phyloP scores from a whole-genome alignment of 2,888 invertebrate species.

The Psylliodes chrysocephalus region DNA sequence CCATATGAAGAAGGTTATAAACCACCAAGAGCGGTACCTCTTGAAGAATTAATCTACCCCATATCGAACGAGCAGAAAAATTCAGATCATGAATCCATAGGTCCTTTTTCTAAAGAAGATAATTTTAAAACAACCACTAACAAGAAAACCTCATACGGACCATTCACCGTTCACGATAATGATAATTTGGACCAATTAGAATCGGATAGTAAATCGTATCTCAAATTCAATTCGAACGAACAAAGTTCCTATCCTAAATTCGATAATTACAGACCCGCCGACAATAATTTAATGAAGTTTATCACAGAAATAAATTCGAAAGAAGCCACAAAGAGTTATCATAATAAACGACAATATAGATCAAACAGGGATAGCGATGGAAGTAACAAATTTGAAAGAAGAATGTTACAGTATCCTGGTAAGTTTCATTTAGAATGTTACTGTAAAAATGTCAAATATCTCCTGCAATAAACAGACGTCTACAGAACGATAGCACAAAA shows the following conservation, averaged over 20 bases:
- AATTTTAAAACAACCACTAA: slow-evolving; percentile 65
- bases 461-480: too few species aligned
- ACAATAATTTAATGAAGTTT: slow-evolving; percentile 72
- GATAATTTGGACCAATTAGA: slow-evolving; percentile 42
- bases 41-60: slow-evolving; percentile 65
- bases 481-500: too few species aligned
- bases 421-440: too few species aligned
- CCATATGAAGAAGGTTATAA: slow-evolving; percentile 78
- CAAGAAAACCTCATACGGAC: slow-evolving; percentile 61
- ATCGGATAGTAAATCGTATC: slow-evolving; percentile 34
- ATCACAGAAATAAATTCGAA: slow-evolving; percentile 75
- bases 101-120: slow-evolving; percentile 72
- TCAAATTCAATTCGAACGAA: slow-evolving; percentile 44
- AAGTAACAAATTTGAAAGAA: slow-evolving; percentile 71
- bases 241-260: slow-evolving; percentile 70
- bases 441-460: too few species aligned
- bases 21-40: slow-evolving; percentile 71
- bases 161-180: slow-evolving; percentile 72
- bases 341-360: slow-evolving; percentile 62
- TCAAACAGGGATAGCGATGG: slow-evolving; percentile 67
- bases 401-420: slow-evolving; percentile 78
- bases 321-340: slow-evolving; percentile 72
- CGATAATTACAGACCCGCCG: slow-evolving; percentile 69
- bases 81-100: slow-evolving; percentile 59
- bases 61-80: slow-evolving; percentile 19